These are phyloP conservation scores for Spizaetus ornatus DNA, from an alignment of 2,113 vertebrate genomes.

Conservation along the genomic window DNA sequence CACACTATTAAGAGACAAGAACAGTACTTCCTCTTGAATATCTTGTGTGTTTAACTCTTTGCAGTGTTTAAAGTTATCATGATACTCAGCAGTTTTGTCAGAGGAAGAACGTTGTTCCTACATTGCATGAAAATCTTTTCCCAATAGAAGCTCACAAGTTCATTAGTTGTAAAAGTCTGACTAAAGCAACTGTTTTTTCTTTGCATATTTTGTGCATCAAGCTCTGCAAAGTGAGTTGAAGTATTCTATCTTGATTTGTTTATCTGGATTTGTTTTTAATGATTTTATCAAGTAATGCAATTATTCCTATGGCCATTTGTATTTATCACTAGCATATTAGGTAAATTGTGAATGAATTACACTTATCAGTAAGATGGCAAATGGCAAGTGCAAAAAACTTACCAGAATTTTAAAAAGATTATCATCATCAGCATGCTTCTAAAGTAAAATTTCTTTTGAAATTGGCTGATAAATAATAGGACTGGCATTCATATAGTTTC, in stretches of 20 bases:
- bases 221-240: background rate
- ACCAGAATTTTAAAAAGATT: background rate
- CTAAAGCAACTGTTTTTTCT: background rate
- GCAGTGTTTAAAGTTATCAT: background rate
- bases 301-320: background rate
- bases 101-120: background rate
- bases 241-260: background rate
- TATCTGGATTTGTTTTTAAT: background rate
- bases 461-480: background rate
- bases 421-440: background rate
- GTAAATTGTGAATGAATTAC: background rate
- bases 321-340: background rate
- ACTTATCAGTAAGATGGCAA: background rate
- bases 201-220: background rate
- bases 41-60: background rate
- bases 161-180: background rate
- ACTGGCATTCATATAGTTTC: background rate
- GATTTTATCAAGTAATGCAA: background rate
- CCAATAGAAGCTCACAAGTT: background rate
- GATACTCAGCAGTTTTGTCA: background rate
- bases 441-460: background rate
- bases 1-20: background rate
- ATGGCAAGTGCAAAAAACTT: background rate
- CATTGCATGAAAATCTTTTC: fast-evolving
- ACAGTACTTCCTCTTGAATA: background rate